Conservation (phyloP, 2,797 vertebrate genomes). For the Gadopsis marmoratus region DNA sequence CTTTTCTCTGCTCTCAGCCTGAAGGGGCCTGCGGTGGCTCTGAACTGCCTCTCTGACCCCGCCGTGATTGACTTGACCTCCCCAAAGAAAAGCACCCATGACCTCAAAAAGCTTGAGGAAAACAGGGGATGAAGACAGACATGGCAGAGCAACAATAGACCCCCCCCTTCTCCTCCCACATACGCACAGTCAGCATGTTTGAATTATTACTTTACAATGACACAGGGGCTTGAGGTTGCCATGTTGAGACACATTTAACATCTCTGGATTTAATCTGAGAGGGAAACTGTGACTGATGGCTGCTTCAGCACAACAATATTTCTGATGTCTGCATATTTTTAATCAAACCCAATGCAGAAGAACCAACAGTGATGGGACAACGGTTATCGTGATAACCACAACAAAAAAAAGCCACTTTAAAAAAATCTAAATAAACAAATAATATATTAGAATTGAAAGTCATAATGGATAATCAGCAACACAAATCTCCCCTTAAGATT, state of each 20-base stretch:
- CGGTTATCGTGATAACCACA: neutral
- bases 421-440: neutral
- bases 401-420: neutral
- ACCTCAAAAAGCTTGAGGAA: conserved; percentile 65
- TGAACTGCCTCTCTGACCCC: conserved; percentile 51
- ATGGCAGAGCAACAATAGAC: conserved; percentile 46
- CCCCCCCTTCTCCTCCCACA: neutral
- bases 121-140: conserved; percentile 65
- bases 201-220: conserved; percentile 52
- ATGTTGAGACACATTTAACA: conserved; percentile 18
- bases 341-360: neutral
- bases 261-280: conserved; percentile 11
- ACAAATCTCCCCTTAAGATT: neutral
- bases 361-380: neutral
- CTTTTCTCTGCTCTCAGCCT: conserved; percentile 6
- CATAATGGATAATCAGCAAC: too few species aligned
- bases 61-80: conserved; percentile 62
- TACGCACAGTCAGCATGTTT: conserved; percentile 32
- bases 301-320: neutral
- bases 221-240: conserved; percentile 27
- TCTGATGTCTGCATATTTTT: neutral
- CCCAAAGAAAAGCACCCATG: conserved; percentile 59
- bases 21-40: conserved; percentile 29
- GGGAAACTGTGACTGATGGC: neutral
- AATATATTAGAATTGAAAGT: neutral